Percentiles rank a stretch among this genome's conserved stretches.
These are phyloP conservation scores for Meiosimyza decipiens DNA, from an alignment of 2,888 invertebrate species.

Conservation along the genomic window DNA sequence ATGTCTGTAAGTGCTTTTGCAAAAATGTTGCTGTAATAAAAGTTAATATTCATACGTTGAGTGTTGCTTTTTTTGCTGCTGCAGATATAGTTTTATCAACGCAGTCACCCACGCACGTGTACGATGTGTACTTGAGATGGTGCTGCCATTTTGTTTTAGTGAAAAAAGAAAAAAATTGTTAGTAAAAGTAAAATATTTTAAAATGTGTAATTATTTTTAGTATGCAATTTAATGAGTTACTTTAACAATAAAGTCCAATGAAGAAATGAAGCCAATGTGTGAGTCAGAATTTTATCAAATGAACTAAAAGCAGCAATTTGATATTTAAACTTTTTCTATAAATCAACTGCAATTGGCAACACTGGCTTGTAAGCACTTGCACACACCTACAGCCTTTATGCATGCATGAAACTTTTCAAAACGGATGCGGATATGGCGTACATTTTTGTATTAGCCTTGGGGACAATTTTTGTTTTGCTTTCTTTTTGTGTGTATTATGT, in stretches of 20 bases:
- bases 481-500: background rate
- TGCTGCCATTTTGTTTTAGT: too few species aligned
- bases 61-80: conserved; percentile 9
- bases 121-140: background rate
- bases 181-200: too few species aligned
- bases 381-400: background rate
- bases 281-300: too few species aligned
- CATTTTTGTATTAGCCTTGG: conserved; percentile 31
- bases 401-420: conserved; percentile 24
- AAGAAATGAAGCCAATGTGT: too few species aligned
- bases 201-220: too few species aligned
- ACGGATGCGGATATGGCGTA: conserved; percentile 32
- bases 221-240: too few species aligned
- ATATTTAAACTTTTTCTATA: too few species aligned
- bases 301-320: too few species aligned
- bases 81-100: conserved; percentile 31
- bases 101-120: conserved; percentile 19
- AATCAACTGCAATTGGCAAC: too few species aligned
- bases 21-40: conserved; percentile 24
- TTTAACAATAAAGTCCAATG: too few species aligned
- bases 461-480: conserved; percentile 24
- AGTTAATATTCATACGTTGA: conserved; percentile 27
- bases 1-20: conserved; percentile 7
- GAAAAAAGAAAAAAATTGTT: too few species aligned
- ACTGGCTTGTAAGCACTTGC: background rate